These are phyloP conservation scores for Trematocara nigrifrons DNA, from an alignment of 2,113 vertebrate genomes.

Conservation along the genomic window DNA sequence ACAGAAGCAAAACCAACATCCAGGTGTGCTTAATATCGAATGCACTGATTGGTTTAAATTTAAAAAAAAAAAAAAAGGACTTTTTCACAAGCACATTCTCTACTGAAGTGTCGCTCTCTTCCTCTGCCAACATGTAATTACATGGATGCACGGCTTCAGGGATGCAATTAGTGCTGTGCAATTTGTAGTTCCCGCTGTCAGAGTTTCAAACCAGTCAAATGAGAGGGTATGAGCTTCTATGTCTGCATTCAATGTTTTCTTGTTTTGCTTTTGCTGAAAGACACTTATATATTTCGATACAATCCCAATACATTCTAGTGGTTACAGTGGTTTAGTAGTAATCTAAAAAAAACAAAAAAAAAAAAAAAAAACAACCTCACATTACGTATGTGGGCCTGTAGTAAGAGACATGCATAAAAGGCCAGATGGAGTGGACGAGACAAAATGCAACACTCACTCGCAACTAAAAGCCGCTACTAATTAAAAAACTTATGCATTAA, in stretches of 20 bases:
- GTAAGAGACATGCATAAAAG: conserved; percentile 57
- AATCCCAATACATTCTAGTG: conserved; percentile 81
- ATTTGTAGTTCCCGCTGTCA: conserved; percentile 7
- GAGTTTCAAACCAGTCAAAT: conserved; percentile 58
- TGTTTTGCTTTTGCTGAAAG: conserved; percentile 55
- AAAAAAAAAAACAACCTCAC: conserved; percentile 13
- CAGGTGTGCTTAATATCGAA: not conserved
- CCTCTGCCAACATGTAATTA: not conserved
- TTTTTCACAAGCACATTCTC: not conserved
- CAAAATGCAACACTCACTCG: conserved; percentile 41
- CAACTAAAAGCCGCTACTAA: conserved; percentile 52
- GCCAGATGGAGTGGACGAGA: conserved; percentile 44
- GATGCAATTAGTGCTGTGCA: conserved; percentile 65
- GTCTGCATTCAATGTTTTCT: conserved; percentile 62
- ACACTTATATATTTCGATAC: conserved; percentile 67
- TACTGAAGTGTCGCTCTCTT: not conserved
- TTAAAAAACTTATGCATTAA: conserved; percentile 52
- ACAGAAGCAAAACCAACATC: not conserved
- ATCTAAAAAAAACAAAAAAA: conserved; percentile 9
- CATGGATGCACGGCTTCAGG: conserved; percentile 11
- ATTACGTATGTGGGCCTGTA: conserved; percentile 14
- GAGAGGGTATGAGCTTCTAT: conserved; percentile 33
- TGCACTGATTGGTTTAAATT: not conserved
- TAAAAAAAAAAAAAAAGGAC: not conserved
- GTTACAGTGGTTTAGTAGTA: conserved; percentile 72